phyloP scores from a whole-genome alignment of 2,888 invertebrate species.

The Lasioglossum villosulum region DNA sequence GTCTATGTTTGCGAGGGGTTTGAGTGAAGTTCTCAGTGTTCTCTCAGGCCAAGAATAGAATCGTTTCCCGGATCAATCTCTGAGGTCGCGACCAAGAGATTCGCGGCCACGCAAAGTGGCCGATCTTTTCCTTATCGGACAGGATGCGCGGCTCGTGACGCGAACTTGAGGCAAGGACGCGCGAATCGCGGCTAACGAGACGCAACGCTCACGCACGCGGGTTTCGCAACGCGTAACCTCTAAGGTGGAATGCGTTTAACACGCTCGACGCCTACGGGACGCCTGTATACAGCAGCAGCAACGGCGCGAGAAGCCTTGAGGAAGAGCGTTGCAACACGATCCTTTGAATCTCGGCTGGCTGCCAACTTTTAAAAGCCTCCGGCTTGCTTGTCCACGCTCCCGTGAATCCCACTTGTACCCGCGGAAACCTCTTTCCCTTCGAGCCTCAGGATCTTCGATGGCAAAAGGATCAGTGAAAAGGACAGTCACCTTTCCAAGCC shows the following conservation, averaged over 20 bases:
- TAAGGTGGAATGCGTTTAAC: slow-evolving; percentile 84
- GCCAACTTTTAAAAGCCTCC: slow-evolving; percentile 78
- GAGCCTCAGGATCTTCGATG: background rate
- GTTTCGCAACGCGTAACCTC: slow-evolving; percentile 83
- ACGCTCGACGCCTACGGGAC: slow-evolving; percentile 84
- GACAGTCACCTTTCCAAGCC: background rate
- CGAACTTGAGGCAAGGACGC: slow-evolving; percentile 84
- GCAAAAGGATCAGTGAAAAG: background rate
- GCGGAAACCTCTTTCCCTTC: slow-evolving; percentile 41
- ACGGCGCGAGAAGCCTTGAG: slow-evolving; percentile 82
- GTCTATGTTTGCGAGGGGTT: background rate
- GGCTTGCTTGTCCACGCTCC: slow-evolving; percentile 21
- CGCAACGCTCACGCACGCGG: slow-evolving; percentile 71
- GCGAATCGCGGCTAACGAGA: slow-evolving; percentile 82
- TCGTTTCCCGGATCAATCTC: slow-evolving; percentile 6
- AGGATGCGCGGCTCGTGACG: slow-evolving; percentile 58
- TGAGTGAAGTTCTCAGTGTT: background rate
- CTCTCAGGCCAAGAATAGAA: background rate
- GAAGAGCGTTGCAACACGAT: slow-evolving; percentile 84
- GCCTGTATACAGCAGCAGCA: slow-evolving; percentile 72
- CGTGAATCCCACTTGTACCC: slow-evolving; percentile 18
- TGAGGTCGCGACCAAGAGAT: background rate
- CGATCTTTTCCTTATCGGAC: slow-evolving; percentile 42
- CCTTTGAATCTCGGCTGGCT: slow-evolving; percentile 82
- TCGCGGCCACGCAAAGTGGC: background rate